phyloP scores from a whole-genome alignment of 2,113 vertebrate genomes.

The Acrocephalus arundinaceus region DNA sequence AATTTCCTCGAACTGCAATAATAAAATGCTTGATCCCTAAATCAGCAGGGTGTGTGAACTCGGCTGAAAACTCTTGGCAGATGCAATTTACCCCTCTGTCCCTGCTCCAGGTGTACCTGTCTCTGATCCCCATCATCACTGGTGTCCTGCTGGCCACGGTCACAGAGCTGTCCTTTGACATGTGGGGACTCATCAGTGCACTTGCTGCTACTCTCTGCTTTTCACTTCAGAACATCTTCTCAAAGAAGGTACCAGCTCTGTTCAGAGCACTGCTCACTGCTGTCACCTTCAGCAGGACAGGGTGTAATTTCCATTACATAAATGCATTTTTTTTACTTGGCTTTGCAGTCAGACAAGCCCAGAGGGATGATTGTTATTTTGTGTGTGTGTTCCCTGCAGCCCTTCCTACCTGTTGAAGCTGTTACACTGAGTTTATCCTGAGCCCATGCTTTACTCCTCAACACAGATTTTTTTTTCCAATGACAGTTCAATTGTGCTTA shows the following conservation, averaged over 20 bases:
- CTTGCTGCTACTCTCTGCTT: slow-evolving; percentile 96
- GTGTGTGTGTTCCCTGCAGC: not conserved
- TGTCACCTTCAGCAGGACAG: not conserved
- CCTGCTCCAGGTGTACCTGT: slow-evolving; percentile 86
- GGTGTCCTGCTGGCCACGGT: slow-evolving; percentile 93
- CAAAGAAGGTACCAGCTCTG: slow-evolving; percentile 86
- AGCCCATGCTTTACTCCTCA: not conserved
- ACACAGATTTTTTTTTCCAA: too few species aligned
- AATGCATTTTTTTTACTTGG: not conserved
- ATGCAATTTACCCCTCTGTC: not conserved
- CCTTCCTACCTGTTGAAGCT: not conserved
- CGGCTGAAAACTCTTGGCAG: not conserved
- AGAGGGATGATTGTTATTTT: not conserved
- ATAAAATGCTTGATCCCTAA: not conserved
- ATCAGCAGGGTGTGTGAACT: not conserved
- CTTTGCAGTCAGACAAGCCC: not conserved
- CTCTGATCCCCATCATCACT: slow-evolving; percentile 95
- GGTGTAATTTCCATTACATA: rapidly evolving
- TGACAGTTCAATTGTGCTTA: not conserved
- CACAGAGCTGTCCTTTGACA: slow-evolving; percentile 93
- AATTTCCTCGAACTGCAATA: not conserved
- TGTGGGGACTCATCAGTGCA: slow-evolving; percentile 93
- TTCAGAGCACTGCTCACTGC: rapidly evolving
- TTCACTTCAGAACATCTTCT: slow-evolving; percentile 98
- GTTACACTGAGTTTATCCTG: not conserved